phyloP scores from a whole-genome alignment of 2,888 invertebrate genomes.

The Pheosia gnoma region DNA sequence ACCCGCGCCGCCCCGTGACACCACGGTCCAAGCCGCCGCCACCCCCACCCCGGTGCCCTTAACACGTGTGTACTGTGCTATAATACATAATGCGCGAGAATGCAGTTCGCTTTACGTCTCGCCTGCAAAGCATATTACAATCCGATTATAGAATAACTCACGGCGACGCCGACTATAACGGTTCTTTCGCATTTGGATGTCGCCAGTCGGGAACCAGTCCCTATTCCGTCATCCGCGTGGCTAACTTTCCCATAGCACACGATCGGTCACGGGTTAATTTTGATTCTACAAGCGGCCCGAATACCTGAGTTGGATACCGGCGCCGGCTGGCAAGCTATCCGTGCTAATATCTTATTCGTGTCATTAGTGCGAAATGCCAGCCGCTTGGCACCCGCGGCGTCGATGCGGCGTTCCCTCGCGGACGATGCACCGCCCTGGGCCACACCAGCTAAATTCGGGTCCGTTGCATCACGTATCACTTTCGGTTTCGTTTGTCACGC shows the following conservation, averaged over 20 bases:
- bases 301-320: conserved; percentile 62
- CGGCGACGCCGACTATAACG: conserved; percentile 43
- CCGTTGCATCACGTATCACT: conserved; percentile 82
- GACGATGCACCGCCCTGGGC: conserved; percentile 76
- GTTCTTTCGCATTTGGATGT: conserved; percentile 41
- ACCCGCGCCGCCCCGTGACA: conserved; percentile 66
- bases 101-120: conserved; percentile 53
- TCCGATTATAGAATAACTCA: conserved; percentile 52
- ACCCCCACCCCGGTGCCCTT: conserved; percentile 38
- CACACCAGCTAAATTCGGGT: conserved; percentile 78
- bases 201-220: conserved; percentile 37
- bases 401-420: conserved; percentile 65
- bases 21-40: conserved; percentile 32
- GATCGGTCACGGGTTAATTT: conserved; percentile 58
- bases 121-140: conserved; percentile 41
- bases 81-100: conserved; percentile 27
- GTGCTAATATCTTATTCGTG: conserved; percentile 83
- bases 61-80: conserved; percentile 32
- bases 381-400: conserved; percentile 73
- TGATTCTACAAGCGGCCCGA: conserved; percentile 66
- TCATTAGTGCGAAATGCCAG: conserved; percentile 83
- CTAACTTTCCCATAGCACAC: conserved; percentile 20
- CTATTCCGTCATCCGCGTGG: conserved; percentile 24
- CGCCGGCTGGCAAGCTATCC: conserved; percentile 67
- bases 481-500: conserved; percentile 82